These are phyloP conservation scores for Desoria tigrina DNA, from an alignment of 2,888 invertebrate species.

Conservation along the genomic window DNA sequence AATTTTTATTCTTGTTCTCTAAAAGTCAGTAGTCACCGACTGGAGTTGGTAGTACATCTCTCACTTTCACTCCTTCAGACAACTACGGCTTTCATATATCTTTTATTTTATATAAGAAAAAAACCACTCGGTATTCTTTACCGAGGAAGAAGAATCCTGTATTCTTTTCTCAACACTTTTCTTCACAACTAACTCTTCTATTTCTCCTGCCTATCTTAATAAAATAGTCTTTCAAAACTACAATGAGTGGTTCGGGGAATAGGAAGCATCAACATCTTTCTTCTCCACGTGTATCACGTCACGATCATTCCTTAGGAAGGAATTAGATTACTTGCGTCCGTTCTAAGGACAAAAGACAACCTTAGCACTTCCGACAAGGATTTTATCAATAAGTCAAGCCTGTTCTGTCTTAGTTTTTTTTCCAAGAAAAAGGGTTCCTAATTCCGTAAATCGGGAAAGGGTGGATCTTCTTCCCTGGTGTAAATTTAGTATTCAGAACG, in stretches of 20 bases:
- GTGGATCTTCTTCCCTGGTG: background rate
- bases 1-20: too few relatives aligned
- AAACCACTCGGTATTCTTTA: too few relatives aligned
- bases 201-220: conserved; percentile 22
- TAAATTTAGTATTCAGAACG: conserved; percentile 1
- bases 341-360: conserved; percentile 18
- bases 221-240: conserved; percentile 1
- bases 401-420: conserved; percentile 4
- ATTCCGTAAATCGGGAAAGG: background rate
- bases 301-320: background rate
- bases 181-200: conserved; percentile 11
- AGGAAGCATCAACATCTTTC: background rate
- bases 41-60: background rate
- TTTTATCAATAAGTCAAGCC: conserved; percentile 19
- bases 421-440: background rate
- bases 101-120: too few relatives aligned
- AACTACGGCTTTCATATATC: background rate
- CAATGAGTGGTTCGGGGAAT: background rate
- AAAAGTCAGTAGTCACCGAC: too few relatives aligned
- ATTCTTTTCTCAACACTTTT: background rate
- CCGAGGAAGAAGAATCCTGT: too few relatives aligned
- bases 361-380: background rate
- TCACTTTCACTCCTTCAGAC: conserved; percentile 8
- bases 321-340: conserved; percentile 15
- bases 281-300: background rate